phyloP scores from a whole-genome alignment of 2,113 vertebrate genomes.

The Deroptyus accipitrinus region DNA sequence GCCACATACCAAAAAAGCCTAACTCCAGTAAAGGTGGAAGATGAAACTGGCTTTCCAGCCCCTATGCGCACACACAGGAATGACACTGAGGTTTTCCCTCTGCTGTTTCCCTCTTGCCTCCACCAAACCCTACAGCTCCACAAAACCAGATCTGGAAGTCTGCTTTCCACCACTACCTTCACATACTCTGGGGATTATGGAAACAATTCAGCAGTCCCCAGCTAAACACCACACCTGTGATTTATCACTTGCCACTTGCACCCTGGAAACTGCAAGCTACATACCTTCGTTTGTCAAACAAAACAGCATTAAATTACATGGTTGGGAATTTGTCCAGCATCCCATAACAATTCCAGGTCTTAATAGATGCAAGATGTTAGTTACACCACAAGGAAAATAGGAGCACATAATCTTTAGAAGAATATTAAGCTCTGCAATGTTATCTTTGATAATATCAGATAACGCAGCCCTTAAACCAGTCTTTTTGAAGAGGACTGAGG shows the following conservation, averaged over 20 bases:
- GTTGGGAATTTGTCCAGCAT: conserved; percentile 5
- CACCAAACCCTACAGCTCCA: neutral
- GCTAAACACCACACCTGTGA: neutral
- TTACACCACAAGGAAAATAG: neutral
- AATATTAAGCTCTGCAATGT: neutral
- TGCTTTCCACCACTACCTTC: neutral
- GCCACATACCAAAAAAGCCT: neutral
- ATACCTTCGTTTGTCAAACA: neutral
- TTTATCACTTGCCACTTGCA: neutral
- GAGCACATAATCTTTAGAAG: neutral
- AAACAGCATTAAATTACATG: neutral
- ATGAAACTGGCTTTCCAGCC: neutral
- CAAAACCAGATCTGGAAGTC: neutral
- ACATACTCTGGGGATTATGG: neutral
- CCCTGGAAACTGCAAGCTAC: neutral
- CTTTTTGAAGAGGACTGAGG: neutral
- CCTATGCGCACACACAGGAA: rapidly evolving
- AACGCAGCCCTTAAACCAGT: neutral
- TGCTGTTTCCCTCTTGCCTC: neutral
- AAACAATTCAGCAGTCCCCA: neutral
- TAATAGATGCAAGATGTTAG: neutral
- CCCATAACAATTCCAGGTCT: neutral
- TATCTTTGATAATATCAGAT: neutral
- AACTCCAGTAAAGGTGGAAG: neutral
- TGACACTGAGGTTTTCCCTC: neutral